A percentile compares a stretch with the other conserved stretches of the same genome.
These are phyloP conservation scores for Machimus atricapillus DNA, from an alignment of 2,888 invertebrate genomes.

Conservation along the genomic window DNA sequence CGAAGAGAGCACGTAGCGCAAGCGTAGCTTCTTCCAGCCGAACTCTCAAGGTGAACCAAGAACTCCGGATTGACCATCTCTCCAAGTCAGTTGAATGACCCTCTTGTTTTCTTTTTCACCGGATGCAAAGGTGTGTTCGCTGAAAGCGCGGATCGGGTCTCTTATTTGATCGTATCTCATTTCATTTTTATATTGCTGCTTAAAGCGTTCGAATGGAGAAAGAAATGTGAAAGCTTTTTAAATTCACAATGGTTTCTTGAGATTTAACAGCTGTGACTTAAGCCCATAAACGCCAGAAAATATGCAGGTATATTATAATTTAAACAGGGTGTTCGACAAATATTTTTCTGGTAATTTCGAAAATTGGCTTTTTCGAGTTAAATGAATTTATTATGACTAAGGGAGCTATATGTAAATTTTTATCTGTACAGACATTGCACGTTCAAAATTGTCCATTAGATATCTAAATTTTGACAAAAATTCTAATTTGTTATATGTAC, in stretches of 20 bases:
- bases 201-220: not conserved
- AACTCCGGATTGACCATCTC: not conserved
- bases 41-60: slow-evolving; percentile 23
- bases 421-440: no score
- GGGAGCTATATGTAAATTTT: no score
- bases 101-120: slow-evolving; percentile 25
- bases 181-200: not conserved
- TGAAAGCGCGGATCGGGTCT: not conserved
- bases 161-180: not conserved
- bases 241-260: not conserved
- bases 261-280: not conserved
- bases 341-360: no score
- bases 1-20: not conserved
- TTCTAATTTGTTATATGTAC: no score
- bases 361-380: no score
- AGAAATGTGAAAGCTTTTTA: not conserved
- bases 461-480: no score
- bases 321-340: not conserved
- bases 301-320: not conserved
- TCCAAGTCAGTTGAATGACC: slow-evolving; percentile 39
- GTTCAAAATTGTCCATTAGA: no score
- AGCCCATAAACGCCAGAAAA: not conserved
- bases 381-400: no score
- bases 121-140: not conserved
- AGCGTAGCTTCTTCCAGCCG: not conserved